phyloP scores from a whole-genome alignment of 2,888 invertebrate genomes.

The Cremastobaeus sp. region DNA sequence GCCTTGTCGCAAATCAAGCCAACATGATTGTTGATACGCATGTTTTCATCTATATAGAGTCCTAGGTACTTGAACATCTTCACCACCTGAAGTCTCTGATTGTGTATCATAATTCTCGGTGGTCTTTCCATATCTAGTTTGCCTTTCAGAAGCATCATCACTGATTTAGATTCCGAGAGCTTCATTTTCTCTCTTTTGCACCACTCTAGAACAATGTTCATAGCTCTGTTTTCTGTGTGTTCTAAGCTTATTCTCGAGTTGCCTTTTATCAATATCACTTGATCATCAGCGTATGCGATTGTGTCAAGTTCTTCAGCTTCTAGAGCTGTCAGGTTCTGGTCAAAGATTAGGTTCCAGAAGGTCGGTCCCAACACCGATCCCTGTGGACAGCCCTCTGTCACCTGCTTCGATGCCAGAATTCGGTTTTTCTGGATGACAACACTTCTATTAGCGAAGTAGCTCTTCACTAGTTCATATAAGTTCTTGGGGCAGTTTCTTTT shows the following conservation, averaged over 20 bases:
- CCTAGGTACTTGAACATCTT: conserved; percentile 13
- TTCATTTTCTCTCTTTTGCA: conserved; percentile 29
- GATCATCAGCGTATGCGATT: conserved; percentile 40
- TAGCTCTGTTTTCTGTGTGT: not conserved
- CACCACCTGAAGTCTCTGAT: not conserved
- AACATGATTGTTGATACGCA: conserved; percentile 25
- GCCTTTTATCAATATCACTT: conserved; percentile 14
- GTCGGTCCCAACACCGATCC: conserved; percentile 20
- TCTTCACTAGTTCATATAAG: not conserved
- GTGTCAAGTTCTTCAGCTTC: not conserved
- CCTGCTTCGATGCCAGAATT: not conserved
- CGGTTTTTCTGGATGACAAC: conserved; percentile 2
- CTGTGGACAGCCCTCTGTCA: conserved; percentile 26
- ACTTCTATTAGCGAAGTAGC: conserved; percentile 23
- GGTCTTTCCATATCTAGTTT: conserved; percentile 2
- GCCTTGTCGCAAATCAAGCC: conserved; percentile 9
- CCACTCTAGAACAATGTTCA: not conserved
- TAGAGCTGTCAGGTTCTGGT: conserved; percentile 17
- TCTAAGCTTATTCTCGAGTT: conserved; percentile 19
- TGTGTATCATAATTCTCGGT: not conserved
- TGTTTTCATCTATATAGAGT: conserved; percentile 9
- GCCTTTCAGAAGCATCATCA: conserved; percentile 8
- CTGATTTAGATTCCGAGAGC: conserved; percentile 22
- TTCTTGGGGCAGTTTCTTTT: conserved; percentile 20
- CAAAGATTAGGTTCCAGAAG: conserved; percentile 52